Percentiles rank a stretch among this genome's conserved stretches.
Conservation (phyloP, 2,113 vertebrate species). For the Cryptotis parvus region DNA sequence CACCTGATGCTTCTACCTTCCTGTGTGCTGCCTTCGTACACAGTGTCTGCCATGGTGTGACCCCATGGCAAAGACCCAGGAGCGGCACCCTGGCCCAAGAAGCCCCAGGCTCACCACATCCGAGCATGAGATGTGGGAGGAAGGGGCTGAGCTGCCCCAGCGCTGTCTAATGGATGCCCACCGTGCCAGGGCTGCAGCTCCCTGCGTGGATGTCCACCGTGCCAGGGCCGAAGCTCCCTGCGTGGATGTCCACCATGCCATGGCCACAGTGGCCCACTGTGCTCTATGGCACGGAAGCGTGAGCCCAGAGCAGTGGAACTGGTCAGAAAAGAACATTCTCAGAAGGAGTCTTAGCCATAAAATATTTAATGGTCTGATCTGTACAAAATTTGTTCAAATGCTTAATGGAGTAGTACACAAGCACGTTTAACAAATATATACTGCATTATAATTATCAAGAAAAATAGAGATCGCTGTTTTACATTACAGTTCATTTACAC, state of each 20-base stretch:
- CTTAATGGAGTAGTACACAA: slow-evolving; percentile 87
- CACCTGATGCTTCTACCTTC: not conserved
- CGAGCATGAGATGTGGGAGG: not conserved
- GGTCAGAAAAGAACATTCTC: not conserved
- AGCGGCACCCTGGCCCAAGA: not conserved
- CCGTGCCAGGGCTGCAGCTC: no score
- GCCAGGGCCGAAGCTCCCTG: no score
- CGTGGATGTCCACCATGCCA: no score
- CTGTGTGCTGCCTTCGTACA: not conserved
- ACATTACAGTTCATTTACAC: slow-evolving; percentile 94
- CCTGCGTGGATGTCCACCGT: no score
- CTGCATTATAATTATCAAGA: slow-evolving; percentile 90
- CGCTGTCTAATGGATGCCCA: no score
- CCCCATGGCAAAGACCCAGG: not conserved
- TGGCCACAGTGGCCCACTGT: no score
- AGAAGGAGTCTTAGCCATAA: slow-evolving; percentile 85
- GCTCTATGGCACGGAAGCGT: no score
- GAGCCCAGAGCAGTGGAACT: no score
- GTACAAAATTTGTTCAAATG: slow-evolving; percentile 88
- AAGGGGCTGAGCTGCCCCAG: not conserved
- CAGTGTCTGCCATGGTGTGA: no score
- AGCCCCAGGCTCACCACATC: not conserved
- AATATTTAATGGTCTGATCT: slow-evolving; percentile 93
- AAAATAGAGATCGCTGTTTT: slow-evolving; percentile 92
- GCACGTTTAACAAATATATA: slow-evolving; percentile 92